Evolutionary conservation across 2,888 invertebrate species (phyloP).

Genomic region (Polydesmus complanatus): DNA sequence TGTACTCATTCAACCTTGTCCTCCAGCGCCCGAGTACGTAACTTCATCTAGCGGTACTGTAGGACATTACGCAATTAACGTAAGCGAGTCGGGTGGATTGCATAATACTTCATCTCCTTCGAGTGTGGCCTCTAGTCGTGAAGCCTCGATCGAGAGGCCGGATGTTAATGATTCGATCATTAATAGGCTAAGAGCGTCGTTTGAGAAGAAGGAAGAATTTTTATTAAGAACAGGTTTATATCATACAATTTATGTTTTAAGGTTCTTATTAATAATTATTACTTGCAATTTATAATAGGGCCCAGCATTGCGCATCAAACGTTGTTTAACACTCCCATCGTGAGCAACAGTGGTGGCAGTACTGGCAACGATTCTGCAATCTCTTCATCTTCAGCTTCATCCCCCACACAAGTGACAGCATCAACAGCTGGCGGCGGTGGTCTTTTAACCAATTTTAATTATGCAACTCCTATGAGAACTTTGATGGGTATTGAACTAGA

Average conservation of each 20-base stretch:
- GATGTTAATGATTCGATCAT: constrained; percentile 27
- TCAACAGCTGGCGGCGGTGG: neutral
- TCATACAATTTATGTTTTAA: neutral
- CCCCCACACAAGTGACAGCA: neutral
- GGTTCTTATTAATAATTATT: too few relatives aligned
- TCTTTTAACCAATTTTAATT: neutral
- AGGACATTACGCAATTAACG: neutral
- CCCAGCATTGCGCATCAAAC: neutral
- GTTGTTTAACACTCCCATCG: neutral
- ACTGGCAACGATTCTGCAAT: neutral
- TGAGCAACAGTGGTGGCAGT: neutral
- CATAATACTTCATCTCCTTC: neutral
- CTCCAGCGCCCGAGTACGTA: constrained; percentile 7
- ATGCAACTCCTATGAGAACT: neutral
- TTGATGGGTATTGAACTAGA: neutral
- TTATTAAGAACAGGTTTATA: constrained; percentile 31
- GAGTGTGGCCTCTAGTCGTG: constrained; percentile 9
- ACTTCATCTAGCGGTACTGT: neutral
- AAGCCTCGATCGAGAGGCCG: constrained; percentile 13
- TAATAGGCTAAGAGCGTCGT: constrained; percentile 52
- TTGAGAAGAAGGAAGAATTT: constrained; percentile 82
- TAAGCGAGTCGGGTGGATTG: neutral
- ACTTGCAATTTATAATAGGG: too few relatives aligned
- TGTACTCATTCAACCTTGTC: neutral
- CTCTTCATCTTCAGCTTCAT: constrained; percentile 1